Base-by-base conservation (phyloP, 2,888 invertebrate genomes). In the Vesta saturnalis region DNA sequence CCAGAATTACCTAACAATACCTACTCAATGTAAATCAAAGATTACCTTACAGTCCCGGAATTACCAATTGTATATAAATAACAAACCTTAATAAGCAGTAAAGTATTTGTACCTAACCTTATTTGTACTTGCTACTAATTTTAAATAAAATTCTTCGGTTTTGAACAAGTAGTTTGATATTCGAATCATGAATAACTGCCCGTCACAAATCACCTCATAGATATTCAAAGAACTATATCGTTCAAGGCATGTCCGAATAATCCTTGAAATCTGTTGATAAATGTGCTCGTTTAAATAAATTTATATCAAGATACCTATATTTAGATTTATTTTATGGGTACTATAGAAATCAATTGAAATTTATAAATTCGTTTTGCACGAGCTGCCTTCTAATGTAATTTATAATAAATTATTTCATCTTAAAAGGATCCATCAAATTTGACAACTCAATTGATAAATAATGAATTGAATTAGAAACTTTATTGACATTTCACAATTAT, bases 321-420 rank as follows among this genome's bases (percentile, higher is more conserved):
- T 56, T 56, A 56, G 15, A 21, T 54, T 49, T 49, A 49, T 49
- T 49, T 49, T 49, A 49, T 49, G n/a, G 47, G 47, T 5, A 16
- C 16, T 15, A 16, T 15, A 14, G 15, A 49, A 49, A 49, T 49
- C 47, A 60, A 47, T 60, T 73, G 76, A 77, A 77, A 75, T 76
- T 71, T 76, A 78, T 78, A 78, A 78, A 79, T 79, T 78, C 77
- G 79, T 78, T 78, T 80, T 80, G 79, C 81, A 80, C 80, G 81
- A 77, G 77, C 78, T 76, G 76, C 76, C 76, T 46, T 54, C 39
- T 69, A 72, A 73, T 30, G 68, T 75, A 75, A 54, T 43, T 60
- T 71, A 76, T 80, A 79, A 80, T 81, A 79, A 78, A 81, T 80
- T 73, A 77, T 71, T 71, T 54, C 70, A 69, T 72, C 76, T 73